phyloP scores from a whole-genome alignment of 2,797 vertebrate species.

The Rhynchotus rufescens region DNA sequence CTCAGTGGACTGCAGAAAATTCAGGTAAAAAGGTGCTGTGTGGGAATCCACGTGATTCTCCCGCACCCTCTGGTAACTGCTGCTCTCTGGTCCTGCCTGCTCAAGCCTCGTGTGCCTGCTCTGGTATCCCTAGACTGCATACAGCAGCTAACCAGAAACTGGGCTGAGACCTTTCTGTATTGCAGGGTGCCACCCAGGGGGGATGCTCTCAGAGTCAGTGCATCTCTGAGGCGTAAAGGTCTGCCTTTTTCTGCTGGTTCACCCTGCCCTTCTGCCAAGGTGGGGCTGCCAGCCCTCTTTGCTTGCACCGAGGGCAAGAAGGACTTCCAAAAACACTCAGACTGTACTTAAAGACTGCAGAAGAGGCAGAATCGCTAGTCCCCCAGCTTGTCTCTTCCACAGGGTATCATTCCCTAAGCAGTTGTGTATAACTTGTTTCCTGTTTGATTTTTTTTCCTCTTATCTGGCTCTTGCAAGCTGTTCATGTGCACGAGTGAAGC shows the following conservation, averaged over 20 bases:
- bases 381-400: neutral
- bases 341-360: neutral
- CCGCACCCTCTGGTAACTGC: neutral
- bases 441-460: neutral
- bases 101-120: neutral
- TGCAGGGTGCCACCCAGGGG: neutral
- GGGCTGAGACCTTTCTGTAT: neutral
- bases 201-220: accelerated
- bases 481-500: neutral
- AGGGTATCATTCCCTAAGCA: neutral
- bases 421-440: neutral
- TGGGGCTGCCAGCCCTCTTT: neutral
- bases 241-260: neutral
- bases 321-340: neutral
- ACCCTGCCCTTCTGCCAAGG: neutral
- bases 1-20: conserved; percentile 87
- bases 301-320: neutral
- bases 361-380: neutral
- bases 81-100: neutral
- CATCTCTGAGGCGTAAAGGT: neutral
- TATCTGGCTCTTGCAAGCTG: neutral
- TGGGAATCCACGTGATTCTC: neutral
- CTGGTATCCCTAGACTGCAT: neutral
- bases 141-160: neutral
- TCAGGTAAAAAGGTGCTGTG: conserved; percentile 74